Conservation (phyloP, 2,888 invertebrate genomes). For the Meandrusa payeni region DNA sequence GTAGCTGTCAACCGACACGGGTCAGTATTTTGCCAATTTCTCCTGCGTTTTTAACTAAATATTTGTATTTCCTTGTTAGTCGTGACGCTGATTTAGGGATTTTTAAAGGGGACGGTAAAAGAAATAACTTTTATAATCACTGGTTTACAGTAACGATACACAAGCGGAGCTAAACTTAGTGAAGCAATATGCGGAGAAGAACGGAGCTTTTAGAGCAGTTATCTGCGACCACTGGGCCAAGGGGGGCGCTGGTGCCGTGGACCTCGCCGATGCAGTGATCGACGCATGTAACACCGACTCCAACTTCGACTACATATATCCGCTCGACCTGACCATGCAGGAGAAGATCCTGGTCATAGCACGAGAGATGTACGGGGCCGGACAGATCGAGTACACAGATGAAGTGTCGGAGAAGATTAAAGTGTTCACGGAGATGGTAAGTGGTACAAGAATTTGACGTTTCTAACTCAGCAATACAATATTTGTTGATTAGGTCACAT, state of each 20-base stretch:
- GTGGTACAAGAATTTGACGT: too few relatives aligned
- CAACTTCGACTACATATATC: slow-evolving; percentile 86
- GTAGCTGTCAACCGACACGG: slow-evolving; percentile 94
- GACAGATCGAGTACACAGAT: slow-evolving; percentile 87
- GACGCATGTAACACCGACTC: slow-evolving; percentile 85
- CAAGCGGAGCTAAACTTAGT: slow-evolving; percentile 90
- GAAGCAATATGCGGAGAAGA: slow-evolving; percentile 84
- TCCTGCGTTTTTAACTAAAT: slow-evolving; percentile 6
- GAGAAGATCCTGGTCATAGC: slow-evolving; percentile 95
- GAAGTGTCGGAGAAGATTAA: slow-evolving; percentile 86
- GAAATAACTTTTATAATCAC: too few relatives aligned
- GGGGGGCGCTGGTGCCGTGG: slow-evolving; percentile 93
- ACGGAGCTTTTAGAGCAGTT: slow-evolving; percentile 94
- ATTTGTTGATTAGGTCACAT: too few relatives aligned
- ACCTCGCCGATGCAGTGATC: slow-evolving; percentile 93
- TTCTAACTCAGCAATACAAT: too few relatives aligned
- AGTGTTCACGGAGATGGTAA: slow-evolving; percentile 87
- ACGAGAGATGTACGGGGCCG: slow-evolving; percentile 97
- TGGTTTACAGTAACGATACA: slow-evolving; percentile 88
- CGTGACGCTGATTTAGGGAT: too few relatives aligned
- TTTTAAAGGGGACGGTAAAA: too few relatives aligned
- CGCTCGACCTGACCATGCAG: slow-evolving; percentile 85
- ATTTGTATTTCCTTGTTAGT: too few relatives aligned
- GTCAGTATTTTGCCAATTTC: slow-evolving; percentile 56
- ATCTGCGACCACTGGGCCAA: slow-evolving; percentile 93